Percentiles rank a stretch among this genome's conserved stretches.
Evolutionary conservation across 1,140 invertebrate genomes (phyloP).

Genomic region (Drosophila parabipectinata): DNA sequence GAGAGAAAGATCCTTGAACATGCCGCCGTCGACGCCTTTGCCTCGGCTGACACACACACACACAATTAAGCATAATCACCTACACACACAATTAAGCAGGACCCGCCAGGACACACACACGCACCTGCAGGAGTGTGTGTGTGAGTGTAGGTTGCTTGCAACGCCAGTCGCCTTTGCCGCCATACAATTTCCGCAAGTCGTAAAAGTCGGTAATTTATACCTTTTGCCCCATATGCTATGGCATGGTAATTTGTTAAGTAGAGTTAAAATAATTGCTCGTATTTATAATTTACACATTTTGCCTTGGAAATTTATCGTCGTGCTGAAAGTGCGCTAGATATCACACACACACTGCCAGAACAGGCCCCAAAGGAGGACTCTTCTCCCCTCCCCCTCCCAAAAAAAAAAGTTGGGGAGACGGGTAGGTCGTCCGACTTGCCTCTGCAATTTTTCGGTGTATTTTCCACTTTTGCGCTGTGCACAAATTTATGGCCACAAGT

Average conservation of each 20-base stretch:
- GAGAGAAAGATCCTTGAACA: conserved; percentile 48
- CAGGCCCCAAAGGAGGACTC: conserved; percentile 35
- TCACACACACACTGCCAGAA: conserved; percentile 14
- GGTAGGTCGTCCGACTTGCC: conserved; percentile 45
- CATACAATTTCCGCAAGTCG: conserved; percentile 82
- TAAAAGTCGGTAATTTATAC: conserved; percentile 83
- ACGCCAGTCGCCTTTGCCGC: conserved; percentile 49
- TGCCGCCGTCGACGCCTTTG: conserved; percentile 54
- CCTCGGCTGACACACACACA: conserved; percentile 54
- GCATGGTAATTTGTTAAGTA: conserved; percentile 84
- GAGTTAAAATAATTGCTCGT: conserved; percentile 84
- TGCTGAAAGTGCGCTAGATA: conserved; percentile 80
- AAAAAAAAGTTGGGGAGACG: background rate
- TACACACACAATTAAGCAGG: conserved; percentile 74
- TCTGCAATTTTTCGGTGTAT: conserved; percentile 73
- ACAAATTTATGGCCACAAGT: conserved; percentile 75
- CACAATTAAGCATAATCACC: conserved; percentile 80
- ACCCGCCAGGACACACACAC: conserved; percentile 18
- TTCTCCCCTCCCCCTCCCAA: background rate
- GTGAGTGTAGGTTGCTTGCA: conserved; percentile 35
- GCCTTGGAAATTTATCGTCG: conserved; percentile 80
- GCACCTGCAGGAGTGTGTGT: conserved; percentile 4
- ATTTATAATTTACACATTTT: conserved; percentile 84
- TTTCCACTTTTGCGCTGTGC: conserved; percentile 58
- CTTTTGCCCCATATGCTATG: conserved; percentile 82